Evolutionary conservation across 2,797 vertebrate genomes (phyloP), one percentile per base, ranked within the genome.

Genomic region (Cossypha polioptera): DNA sequence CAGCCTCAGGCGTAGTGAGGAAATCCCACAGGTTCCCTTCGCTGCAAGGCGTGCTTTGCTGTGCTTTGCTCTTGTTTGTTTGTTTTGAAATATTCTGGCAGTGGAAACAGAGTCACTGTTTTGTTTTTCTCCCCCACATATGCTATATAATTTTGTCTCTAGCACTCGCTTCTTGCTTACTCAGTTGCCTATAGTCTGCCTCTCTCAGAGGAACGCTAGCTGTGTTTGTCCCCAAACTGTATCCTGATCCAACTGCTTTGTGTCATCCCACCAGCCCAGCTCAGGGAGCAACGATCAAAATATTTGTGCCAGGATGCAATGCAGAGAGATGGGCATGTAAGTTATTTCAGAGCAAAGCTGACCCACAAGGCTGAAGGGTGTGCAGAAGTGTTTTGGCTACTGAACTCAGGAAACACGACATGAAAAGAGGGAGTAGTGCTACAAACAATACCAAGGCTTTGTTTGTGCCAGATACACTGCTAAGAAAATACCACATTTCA

Each of bases 11-110:
- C 31, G 1, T 1, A 78, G 58, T 1, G 50, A 42, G 77, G 84
- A 76, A 95, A 96, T 79, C 20, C 18, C 77, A 24, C 77, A 87
- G 95, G 96, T 94, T 95, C 72, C 43, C 68, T n/a, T 83, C 13
- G 12, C 24, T 40, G 47, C 90, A 76, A 96, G 82, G 79, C 85
- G 11, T 48, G 82, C 36, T 95, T 92, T 68, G 82, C 91, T 88
- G 76, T 25, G 29, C 57, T 45, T 22, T 45, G 88, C 69, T 90
- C 79, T 84, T 96, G 91, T 96, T 96, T 96, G 93, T 97, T 97
- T 96, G 96, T 96, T 97, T 96, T 96, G 35, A 94, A 92, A 94
- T 94, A 94, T 94, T 92, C 96, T 96, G 95, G 95, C 92, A 96
- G 80, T 33, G 76, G 78, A 90, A 96, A 88, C 36, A 96, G 94